Evolutionary conservation across 2,888 invertebrate species (phyloP).

Genomic region (Sarcophaga variegata): DNA sequence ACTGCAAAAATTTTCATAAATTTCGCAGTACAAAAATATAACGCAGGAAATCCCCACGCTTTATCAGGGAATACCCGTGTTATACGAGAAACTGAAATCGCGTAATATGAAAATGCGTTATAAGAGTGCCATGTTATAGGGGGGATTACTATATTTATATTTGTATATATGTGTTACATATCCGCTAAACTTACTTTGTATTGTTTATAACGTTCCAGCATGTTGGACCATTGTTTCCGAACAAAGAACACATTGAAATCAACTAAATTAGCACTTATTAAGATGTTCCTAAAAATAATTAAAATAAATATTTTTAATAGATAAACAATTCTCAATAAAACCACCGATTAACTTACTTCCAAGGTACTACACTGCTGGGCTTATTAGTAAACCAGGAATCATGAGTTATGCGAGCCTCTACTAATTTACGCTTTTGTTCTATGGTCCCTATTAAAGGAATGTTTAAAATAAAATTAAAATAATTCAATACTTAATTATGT

Average conservation of each 20-base stretch:
- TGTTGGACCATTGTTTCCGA: conserved; percentile 78
- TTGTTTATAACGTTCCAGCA: conserved; percentile 78
- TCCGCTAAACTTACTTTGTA: conserved; percentile 74
- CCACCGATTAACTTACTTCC: conserved; percentile 76
- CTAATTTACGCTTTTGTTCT: conserved; percentile 78
- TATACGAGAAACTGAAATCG: too few relatives aligned
- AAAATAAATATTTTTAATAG: conserved; percentile 18
- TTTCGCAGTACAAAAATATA: too few relatives aligned
- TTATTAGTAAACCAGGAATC: conserved; percentile 77
- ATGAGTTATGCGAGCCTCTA: conserved; percentile 77
- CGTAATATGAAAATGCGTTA: too few relatives aligned
- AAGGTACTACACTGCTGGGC: conserved; percentile 75
- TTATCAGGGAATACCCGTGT: too few relatives aligned
- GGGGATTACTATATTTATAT: not conserved
- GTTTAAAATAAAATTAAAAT: not conserved
- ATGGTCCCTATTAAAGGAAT: conserved; percentile 75
- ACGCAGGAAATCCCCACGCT: too few relatives aligned
- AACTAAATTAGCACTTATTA: conserved; percentile 75
- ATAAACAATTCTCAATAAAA: not conserved
- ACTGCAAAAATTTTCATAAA: too few relatives aligned
- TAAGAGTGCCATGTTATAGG: too few relatives aligned
- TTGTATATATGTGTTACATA: not conserved
- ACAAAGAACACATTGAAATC: conserved; percentile 78
- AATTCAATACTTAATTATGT: too few relatives aligned
- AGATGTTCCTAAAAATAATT: conserved; percentile 73